Conservation (phyloP, 2,113 vertebrate species). For the Protobothrops flavoviridis region DNA sequence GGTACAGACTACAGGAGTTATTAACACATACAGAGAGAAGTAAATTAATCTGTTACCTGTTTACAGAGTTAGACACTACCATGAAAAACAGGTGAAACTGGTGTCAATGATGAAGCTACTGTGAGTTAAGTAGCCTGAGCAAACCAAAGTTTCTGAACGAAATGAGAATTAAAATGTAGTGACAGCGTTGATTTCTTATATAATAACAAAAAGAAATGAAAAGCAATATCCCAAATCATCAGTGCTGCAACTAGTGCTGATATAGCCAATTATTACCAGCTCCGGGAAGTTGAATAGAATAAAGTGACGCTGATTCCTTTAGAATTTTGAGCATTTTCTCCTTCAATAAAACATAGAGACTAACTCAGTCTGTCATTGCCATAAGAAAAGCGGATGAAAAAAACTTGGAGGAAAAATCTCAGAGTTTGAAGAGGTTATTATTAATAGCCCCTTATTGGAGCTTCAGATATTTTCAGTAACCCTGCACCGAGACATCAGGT, state of each 20-base stretch:
- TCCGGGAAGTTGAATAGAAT: background rate
- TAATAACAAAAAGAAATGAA: background rate
- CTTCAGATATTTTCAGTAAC: background rate
- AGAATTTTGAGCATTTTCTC: background rate
- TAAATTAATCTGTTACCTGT: conserved; percentile 5
- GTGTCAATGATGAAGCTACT: background rate
- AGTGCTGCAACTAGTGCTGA: background rate
- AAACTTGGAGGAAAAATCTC: background rate
- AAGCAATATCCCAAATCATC: background rate
- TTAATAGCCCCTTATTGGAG: background rate
- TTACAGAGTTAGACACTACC: background rate
- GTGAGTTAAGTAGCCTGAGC: background rate
- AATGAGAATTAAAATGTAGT: conserved; percentile 19
- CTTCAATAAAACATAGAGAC: background rate
- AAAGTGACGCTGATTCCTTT: background rate
- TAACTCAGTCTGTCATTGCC: background rate
- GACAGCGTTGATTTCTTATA: background rate
- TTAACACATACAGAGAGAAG: background rate
- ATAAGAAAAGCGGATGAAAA: background rate
- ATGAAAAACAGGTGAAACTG: background rate
- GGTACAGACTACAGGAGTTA: background rate
- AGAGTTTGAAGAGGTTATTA: background rate
- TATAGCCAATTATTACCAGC: background rate
- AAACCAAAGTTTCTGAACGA: conserved; percentile 3
- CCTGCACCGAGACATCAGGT: background rate